Evolutionary conservation across 2,797 vertebrate genomes (phyloP), one percentile per base, ranked within the genome.

Genomic region (Scomberomorus guttatus): DNA sequence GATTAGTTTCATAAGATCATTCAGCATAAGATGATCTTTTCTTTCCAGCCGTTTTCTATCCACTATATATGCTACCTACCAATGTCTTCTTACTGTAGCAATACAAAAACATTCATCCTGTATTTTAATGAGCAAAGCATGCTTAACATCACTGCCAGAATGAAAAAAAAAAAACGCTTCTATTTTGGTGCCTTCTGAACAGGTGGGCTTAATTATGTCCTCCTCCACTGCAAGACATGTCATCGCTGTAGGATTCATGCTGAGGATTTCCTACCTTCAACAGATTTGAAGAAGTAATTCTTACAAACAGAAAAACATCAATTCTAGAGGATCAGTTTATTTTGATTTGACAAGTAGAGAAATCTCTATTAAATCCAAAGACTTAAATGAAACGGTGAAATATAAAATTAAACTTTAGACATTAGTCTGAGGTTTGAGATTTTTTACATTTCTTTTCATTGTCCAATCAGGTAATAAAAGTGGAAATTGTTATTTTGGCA

Each of bases 141-240:
- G 22, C 3, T 9, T 13, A n/a, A 44, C 12, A 56, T 60, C 5
- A 20, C 6, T 7, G 32, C 44, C 13, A 27, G 22, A 42, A n/a
- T n/a, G n/a, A n/a, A n/a, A n/a, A n/a, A n/a, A n/a, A n/a, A n/a
- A n/a, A 69, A 57, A 27, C 7, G 1, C 1, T 2, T 52, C 18
- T 65, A 3, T 9, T 7, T 29, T 29, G 27, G 27, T 29, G 27
- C 27, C 27, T 29, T 51, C 5, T 66, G 66, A 75, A 75, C 65
- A 75, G 74, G 46, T 68, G 74, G 27, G 34, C 18, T 75, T 50
- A 25, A 54, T 76, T 79, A 75, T 52, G 24, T 75, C 46, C 12
- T 69, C 57, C 48, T 67, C 57, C 17, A 29, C 50, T 7, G 13
- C 9, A 0, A 84, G n/a, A 39, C 10, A 32, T 32, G 29, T 5